Evolutionary conservation across 2,888 invertebrate species (phyloP).

Genomic region (Orthosia gothica): DNA sequence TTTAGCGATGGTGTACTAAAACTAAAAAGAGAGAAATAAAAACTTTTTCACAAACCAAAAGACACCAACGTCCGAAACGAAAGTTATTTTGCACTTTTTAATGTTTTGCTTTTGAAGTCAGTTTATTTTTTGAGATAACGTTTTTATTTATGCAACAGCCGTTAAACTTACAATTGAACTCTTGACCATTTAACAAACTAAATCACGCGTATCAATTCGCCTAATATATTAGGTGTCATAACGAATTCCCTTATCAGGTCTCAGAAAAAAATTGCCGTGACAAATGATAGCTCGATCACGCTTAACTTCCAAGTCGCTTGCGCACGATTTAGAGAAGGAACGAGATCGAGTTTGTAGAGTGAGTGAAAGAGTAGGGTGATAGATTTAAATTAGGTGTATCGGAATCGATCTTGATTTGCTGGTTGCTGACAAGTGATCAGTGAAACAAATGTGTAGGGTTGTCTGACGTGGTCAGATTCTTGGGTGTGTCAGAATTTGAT

Average conservation of each 20-base stretch:
- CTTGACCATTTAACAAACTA: conserved; percentile 31
- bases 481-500: conserved; percentile 39
- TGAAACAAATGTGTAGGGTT: conserved; percentile 74
- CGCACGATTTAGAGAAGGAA: conserved; percentile 68
- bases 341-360: conserved; percentile 34
- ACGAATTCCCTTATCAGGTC: conserved; percentile 82
- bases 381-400: conserved; percentile 87
- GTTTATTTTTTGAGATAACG: too few relatives aligned
- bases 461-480: conserved; percentile 38
- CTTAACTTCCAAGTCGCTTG: conserved; percentile 67
- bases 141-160: too few relatives aligned
- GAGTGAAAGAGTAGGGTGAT: conserved; percentile 69
- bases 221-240: conserved; percentile 84
- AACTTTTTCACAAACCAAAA: too few relatives aligned
- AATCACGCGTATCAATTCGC: conserved; percentile 72
- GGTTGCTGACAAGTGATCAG: conserved; percentile 88
- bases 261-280: conserved; percentile 83
- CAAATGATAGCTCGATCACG: conserved; percentile 83
- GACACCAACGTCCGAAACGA: too few relatives aligned
- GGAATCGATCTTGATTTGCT: conserved; percentile 89
- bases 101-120: too few relatives aligned
- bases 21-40: too few relatives aligned
- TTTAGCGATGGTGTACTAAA: too few relatives aligned
- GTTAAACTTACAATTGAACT: conserved; percentile 7
- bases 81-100: too few relatives aligned